Evolutionary conservation across 1,140 invertebrate species (phyloP).

Genomic region (Anastrepha ludens): DNA sequence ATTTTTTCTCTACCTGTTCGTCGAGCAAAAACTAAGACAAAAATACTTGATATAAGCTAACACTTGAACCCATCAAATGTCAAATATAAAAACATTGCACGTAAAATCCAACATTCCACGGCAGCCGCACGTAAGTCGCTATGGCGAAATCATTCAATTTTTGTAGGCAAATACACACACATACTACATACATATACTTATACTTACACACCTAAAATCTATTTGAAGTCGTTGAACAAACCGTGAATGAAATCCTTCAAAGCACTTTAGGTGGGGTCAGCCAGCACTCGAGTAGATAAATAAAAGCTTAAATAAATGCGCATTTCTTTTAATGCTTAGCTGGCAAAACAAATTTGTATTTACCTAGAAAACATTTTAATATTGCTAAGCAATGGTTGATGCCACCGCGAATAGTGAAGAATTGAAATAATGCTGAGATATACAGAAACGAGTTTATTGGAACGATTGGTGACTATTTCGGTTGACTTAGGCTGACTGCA

Average conservation of each 20-base stretch:
- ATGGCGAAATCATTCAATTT: not conserved
- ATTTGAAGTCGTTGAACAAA: not conserved
- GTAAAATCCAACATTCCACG: not conserved
- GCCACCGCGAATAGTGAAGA: too few species aligned
- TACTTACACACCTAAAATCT: not conserved
- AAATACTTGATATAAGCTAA: not conserved
- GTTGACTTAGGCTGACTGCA: not conserved
- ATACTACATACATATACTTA: not conserved
- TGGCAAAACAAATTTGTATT: not conserved
- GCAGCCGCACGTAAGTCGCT: not conserved
- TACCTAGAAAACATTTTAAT: too few species aligned
- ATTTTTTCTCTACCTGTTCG: too few species aligned
- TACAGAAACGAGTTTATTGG: not conserved
- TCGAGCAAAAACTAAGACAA: not conserved
- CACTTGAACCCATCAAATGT: constrained; percentile 16
- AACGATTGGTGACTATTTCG: not conserved
- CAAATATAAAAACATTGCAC: not conserved
- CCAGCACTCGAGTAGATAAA: constrained; percentile 31
- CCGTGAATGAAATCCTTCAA: not conserved
- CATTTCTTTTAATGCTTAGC: not conserved
- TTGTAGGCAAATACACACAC: not conserved
- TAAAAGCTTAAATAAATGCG: constrained; percentile 26
- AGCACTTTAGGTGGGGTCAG: constrained; percentile 18
- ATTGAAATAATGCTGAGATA: not conserved
- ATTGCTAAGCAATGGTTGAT: too few species aligned